These are phyloP conservation scores for Sphenodon punctatus DNA, from an alignment of 2,797 vertebrate genomes.

Conservation along the genomic window DNA sequence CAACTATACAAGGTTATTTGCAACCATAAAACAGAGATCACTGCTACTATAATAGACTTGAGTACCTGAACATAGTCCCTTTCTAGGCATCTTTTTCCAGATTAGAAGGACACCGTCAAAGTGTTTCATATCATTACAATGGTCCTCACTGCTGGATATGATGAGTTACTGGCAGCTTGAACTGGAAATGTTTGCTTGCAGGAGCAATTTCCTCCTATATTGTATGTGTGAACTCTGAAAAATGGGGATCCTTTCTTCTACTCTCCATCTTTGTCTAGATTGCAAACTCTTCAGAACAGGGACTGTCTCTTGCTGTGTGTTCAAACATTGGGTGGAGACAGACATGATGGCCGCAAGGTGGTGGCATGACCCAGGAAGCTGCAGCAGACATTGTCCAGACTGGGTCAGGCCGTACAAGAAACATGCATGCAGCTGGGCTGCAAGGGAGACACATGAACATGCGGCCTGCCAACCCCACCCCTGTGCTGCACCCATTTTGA, in stretches of 20 bases:
- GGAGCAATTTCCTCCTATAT: background rate
- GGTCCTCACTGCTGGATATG: background rate
- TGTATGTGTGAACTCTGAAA: background rate
- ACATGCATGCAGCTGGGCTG: too few relatives aligned
- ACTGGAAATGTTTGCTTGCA: background rate
- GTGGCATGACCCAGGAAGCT: too few relatives aligned
- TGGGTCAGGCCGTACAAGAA: too few relatives aligned
- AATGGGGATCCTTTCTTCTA: background rate
- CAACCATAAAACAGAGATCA: conserved; percentile 2
- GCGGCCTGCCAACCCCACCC: too few relatives aligned
- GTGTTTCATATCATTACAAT: background rate
- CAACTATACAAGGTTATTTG: background rate
- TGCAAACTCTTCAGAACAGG: background rate
- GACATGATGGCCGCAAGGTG: too few relatives aligned
- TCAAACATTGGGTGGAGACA: too few relatives aligned
- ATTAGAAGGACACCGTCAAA: background rate
- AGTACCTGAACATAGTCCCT: conserved; percentile 19
- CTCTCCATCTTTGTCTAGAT: too few relatives aligned
- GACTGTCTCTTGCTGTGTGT: background rate
- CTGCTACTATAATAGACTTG: conserved; percentile 14
- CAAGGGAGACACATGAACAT: too few relatives aligned
- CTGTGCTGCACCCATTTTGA: too few relatives aligned
- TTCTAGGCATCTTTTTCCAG: conserved; percentile 11
- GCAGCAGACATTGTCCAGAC: too few relatives aligned
- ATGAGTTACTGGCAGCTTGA: background rate